Evolutionary conservation across 2,113 vertebrate species (phyloP).

Genomic region (Clarias magur): DNA sequence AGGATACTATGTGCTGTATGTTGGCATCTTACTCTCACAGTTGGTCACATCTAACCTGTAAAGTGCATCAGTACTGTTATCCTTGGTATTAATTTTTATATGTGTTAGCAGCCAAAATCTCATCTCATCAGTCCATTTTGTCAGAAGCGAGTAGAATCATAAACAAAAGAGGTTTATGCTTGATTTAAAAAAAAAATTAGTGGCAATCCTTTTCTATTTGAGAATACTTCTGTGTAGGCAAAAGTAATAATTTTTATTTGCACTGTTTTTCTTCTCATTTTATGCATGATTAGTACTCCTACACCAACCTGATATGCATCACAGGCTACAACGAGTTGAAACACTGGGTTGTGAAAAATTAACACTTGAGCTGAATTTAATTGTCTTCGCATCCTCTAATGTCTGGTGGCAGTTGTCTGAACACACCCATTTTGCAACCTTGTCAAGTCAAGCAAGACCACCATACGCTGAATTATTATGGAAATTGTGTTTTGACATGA

Average conservation of each 20-base stretch:
- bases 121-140: constrained; percentile 14
- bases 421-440: not conserved
- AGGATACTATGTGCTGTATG: constrained; percentile 16
- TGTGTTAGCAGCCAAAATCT: constrained; percentile 25
- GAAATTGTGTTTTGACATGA: constrained; percentile 18
- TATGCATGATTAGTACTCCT: not conserved
- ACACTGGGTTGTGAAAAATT: not conserved
- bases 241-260: not conserved
- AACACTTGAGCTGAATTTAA: not conserved
- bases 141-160: constrained; percentile 6
- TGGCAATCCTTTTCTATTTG: not conserved
- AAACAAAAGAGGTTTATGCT: not conserved
- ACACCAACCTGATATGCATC: not conserved
- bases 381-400: not conserved
- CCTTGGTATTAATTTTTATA: constrained; percentile 30
- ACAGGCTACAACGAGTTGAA: not conserved
- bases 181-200: not conserved
- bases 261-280: not conserved
- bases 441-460: constrained; percentile 14
- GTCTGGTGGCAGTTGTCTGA: not conserved
- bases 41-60: not conserved
- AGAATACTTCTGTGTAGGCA: not conserved
- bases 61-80: constrained; percentile 25
- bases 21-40: constrained; percentile 9
- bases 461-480: constrained; percentile 1